Percentiles rank a stretch among this genome's conserved stretches.
These are phyloP conservation scores for Cacatua alba DNA, from an alignment of 2,113 vertebrate genomes.

Conservation along the genomic window DNA sequence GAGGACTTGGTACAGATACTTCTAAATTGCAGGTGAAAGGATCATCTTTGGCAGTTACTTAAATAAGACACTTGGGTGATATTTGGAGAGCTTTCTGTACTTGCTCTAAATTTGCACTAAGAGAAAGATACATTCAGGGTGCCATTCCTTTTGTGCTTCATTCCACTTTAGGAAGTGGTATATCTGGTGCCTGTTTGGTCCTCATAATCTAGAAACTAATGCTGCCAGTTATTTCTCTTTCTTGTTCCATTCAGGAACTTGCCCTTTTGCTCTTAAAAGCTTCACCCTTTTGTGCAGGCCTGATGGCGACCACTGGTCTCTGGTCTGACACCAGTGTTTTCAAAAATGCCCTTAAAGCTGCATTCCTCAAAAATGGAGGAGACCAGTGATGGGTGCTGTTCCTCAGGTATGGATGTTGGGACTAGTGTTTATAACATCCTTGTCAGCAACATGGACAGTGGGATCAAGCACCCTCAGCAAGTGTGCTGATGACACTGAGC, in stretches of 20 bases:
- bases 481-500: not conserved
- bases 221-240: not conserved
- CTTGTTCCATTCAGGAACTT: not conserved
- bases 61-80: not conserved
- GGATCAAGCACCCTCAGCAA: not conserved
- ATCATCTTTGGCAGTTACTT: not conserved
- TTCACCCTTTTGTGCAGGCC: fast-evolving
- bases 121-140: not conserved
- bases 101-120: not conserved
- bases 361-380: not conserved
- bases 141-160: fast-evolving
- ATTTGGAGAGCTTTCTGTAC: not conserved
- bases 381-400: not conserved
- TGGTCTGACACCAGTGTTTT: not conserved
- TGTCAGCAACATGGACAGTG: not conserved
- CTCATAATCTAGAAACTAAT: not conserved
- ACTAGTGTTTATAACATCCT: not conserved
- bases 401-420: not conserved
- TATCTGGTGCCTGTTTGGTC: not conserved
- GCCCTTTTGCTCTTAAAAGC: not conserved
- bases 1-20: not conserved
- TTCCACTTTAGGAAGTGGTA: not conserved
- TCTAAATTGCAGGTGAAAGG: not conserved
- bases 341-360: not conserved
- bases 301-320: not conserved